phyloP scores from a whole-genome alignment of 1,140 invertebrate species.

The Lasaia peninsularis region DNA sequence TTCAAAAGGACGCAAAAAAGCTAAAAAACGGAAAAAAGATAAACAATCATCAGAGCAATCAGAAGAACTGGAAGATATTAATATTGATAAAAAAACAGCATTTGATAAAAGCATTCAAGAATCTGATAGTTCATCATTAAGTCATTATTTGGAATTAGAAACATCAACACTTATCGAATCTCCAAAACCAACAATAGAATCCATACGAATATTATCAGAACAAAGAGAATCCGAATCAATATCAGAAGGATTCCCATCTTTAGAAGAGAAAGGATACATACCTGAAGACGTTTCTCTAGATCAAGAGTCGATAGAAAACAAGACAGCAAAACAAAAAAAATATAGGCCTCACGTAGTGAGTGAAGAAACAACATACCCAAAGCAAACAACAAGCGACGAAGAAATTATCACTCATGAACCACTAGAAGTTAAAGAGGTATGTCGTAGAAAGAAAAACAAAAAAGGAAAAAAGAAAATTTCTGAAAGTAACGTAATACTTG shows the following conservation, averaged over 20 bases:
- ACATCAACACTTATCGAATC: conserved; percentile 48
- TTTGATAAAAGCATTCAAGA: conserved; percentile 48
- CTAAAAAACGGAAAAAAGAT: conserved; percentile 47
- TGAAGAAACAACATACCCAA: conserved; percentile 63
- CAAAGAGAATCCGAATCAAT: conserved; percentile 30
- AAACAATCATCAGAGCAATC: conserved; percentile 32
- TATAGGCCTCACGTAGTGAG: conserved; percentile 46
- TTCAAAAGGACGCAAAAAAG: conserved; percentile 36
- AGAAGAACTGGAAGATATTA: conserved; percentile 25
- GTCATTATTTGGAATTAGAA: conserved; percentile 59
- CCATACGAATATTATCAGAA: background rate
- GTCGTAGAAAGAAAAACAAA: conserved; percentile 48
- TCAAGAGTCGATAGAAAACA: conserved; percentile 32
- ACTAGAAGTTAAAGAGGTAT: conserved; percentile 38
- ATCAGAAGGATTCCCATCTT: conserved; percentile 49
- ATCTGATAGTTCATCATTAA: conserved; percentile 61
- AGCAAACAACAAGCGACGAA: conserved; percentile 50
- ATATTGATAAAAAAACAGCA: conserved; percentile 38
- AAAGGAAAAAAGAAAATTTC: conserved; percentile 46
- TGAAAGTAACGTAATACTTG: conserved; percentile 19
- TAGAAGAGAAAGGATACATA: conserved; percentile 64
- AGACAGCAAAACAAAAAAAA: conserved; percentile 57
- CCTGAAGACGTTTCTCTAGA: conserved; percentile 63
- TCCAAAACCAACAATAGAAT: conserved; percentile 48
- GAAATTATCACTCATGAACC: conserved; percentile 39